Conservation (phyloP, 2,797 vertebrate species). For the Takifugu ocellatus region DNA sequence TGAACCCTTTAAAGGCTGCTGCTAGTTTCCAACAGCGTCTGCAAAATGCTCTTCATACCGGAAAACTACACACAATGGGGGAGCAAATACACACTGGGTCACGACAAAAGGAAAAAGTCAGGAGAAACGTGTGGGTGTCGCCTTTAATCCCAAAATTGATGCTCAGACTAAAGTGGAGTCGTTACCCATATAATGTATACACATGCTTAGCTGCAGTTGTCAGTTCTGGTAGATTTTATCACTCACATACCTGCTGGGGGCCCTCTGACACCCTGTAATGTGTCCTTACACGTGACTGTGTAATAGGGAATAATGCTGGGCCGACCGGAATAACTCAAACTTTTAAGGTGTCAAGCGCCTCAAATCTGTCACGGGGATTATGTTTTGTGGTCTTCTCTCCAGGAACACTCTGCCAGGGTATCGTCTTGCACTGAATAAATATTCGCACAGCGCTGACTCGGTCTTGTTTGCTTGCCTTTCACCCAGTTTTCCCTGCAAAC, state of each 20-base stretch:
- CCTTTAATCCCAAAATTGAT: constrained; percentile 2
- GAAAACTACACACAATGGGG: not conserved
- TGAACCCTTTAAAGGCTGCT: constrained; percentile 29
- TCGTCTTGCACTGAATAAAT: constrained; percentile 54
- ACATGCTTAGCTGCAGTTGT: too few species aligned
- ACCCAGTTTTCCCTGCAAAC: constrained; percentile 12
- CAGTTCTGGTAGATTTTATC: too few species aligned
- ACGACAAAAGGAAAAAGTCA: constrained; percentile 1
- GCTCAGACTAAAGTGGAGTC: too few species aligned
- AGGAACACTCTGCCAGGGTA: constrained; percentile 37
- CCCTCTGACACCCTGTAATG: constrained; percentile 13
- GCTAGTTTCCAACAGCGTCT: constrained; percentile 13
- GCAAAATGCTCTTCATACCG: not conserved
- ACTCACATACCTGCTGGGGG: constrained; percentile 3
- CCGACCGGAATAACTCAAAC: constrained; percentile 61
- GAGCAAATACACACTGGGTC: constrained; percentile 7
- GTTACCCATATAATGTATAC: too few species aligned
- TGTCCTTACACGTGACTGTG: constrained; percentile 42
- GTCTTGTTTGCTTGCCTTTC: constrained; percentile 20
- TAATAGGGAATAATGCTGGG: constrained; percentile 32
- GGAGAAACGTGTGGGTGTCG: not conserved
- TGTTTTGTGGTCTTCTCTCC: constrained; percentile 27
- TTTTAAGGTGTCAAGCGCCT: constrained; percentile 41
- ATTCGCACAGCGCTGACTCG: constrained; percentile 23
- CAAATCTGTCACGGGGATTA: constrained; percentile 39